Evolutionary conservation across 2,797 vertebrate genomes (phyloP), one percentile per base, ranked within the genome.

Genomic region (Oreochromis mossambicus): DNA sequence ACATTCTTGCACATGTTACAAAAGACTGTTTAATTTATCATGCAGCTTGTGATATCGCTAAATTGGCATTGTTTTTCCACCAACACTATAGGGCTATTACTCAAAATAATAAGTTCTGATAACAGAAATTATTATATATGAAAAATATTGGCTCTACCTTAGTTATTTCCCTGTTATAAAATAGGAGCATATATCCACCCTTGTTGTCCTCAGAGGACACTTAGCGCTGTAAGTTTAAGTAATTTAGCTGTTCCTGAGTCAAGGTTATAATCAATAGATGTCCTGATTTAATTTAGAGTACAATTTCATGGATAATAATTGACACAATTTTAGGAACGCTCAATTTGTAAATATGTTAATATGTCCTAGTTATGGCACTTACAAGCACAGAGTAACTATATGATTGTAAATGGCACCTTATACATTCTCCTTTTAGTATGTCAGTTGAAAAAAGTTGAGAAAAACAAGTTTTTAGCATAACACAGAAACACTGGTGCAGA

Each of bases 221-320:
- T 50, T 50, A 50, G 1, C 10, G 32, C 68, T 78, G 21, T 56
- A 34, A 8, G 29, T 24, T 80, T 19, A 29, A 38, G 34, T 75
- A 14, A 61, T 10, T 29, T 70, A 51, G 55, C 3, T 43, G 5
- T 75, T 80, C 17, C 55, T 41, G 19, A 81, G 56, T 79, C 83
- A 88, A 86, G 83, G 85, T 88, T 87, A 84, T 86, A 89, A 83
- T 80, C 58, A 87, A 55, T 4, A 56, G 34, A 81, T n/a, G 36
- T 73, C 63, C 61, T 77, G 54, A 92, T 91, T 85, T 85, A 80
- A 88, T 79, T 84, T 77, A 78, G 66, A 52, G 55, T 6, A 88
- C 83, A 85, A 88, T 91, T 87, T 90, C 81, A 92, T 84, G 68
- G 66, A 38, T 82, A 52, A 80, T 87, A 61, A 85, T 78, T 83